Conservation (phyloP, 2,888 invertebrate genomes). For the Hermaeophaga mercurialis region DNA sequence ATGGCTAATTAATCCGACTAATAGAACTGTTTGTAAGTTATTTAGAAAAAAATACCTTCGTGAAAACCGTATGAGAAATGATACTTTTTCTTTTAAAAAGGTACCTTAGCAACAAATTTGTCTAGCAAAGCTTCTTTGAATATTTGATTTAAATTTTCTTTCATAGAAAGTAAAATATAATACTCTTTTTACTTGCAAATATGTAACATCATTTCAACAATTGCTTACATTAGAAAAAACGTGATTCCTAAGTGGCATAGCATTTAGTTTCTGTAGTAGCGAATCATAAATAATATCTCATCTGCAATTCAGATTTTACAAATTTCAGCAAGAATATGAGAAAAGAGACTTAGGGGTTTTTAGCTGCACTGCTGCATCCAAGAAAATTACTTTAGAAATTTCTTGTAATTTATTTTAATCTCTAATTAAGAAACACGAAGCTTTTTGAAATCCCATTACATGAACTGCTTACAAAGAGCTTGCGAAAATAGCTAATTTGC, state of each 20-base stretch:
- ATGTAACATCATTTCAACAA: no score
- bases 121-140: no score
- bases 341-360: conserved; percentile 11
- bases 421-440: conserved; percentile 27
- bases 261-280: conserved; percentile 7
- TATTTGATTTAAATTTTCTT: no score
- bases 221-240: neutral
- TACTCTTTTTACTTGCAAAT: no score
- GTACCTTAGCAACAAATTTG: no score
- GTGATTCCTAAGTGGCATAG: conserved; percentile 10
- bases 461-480: conserved; percentile 14
- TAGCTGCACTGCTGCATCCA: conserved; percentile 22
- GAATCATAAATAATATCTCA: conserved; percentile 20
- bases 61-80: no score
- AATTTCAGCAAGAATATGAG: conserved; percentile 13
- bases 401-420: conserved; percentile 27
- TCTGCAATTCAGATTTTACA: conserved; percentile 22
- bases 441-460: conserved; percentile 39
- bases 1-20: conserved; percentile 4
- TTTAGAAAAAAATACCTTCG: no score
- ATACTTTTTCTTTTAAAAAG: no score
- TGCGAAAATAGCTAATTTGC: conserved; percentile 16
- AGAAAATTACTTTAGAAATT: conserved; percentile 21
- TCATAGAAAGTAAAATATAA: no score
- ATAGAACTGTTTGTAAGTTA: conserved; percentile 9